Evolutionary conservation across 2,797 vertebrate species (phyloP), one percentile per base, ranked within the genome.

Genomic region (Sebastiscus tertius): DNA sequence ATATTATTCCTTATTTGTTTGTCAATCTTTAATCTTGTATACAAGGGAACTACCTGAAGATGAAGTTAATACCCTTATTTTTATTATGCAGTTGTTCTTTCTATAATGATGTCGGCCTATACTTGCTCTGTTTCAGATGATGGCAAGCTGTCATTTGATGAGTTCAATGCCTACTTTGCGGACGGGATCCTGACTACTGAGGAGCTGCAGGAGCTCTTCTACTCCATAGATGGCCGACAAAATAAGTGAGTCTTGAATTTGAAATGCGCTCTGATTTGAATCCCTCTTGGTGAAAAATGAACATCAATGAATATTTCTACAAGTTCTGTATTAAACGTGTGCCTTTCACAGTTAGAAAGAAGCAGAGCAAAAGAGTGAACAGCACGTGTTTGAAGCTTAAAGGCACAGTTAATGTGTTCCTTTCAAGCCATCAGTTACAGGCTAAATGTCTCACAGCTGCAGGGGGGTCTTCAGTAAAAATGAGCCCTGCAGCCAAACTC

Each of bases 121-220:
- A 22, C 26, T 42, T 72, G 8, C 6, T 55, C 13, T 85, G 46
- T 92, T 90, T 81, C 94, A 99, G 98, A 99, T 92, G 98, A 99
- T 24, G 98, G 98, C 42, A 99, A 99, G 86, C 95, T 99, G 86
- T 98, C 97, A 8, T 99, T 99, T 87, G 97, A 99, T n/a, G 98
- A 99, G 93, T 99, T 99, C 95, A 98, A 98, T 91, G 95, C 97
- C 26, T 99, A 98, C 91, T 99, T 99, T 59, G 93, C 97, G 0
- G 98, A 99, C 39, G 98, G 97, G 63, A 97, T 99, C 92, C 96
- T 99, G 86, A 98, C 97, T 13, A 96, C 96, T 0, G 96, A 96
- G 65, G 98, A 99, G 93, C 95, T 99, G 54, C 96, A 94, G 90
- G 97, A 99, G 91, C 96, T 99, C 67, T 99, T 99, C 94, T 96